These are phyloP conservation scores for Limnothrissa miodon DNA, from an alignment of 2,113 vertebrate species.

Conservation along the genomic window DNA sequence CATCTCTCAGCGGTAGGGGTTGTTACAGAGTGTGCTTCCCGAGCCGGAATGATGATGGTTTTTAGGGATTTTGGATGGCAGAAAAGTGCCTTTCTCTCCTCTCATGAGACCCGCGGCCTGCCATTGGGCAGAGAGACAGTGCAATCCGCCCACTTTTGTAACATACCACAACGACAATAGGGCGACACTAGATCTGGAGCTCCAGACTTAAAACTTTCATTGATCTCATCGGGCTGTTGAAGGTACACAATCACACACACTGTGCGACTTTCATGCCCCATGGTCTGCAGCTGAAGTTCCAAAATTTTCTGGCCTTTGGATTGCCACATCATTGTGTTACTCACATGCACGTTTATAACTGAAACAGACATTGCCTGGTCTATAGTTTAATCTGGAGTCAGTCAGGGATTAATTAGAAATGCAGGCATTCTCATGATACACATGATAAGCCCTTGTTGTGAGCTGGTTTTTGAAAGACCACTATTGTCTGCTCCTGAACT, in stretches of 20 bases:
- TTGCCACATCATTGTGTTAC: not conserved
- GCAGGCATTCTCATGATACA: not conserved
- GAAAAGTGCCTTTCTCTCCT: slow-evolving; percentile 79
- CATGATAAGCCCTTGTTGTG: not conserved
- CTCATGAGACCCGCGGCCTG: slow-evolving; percentile 79
- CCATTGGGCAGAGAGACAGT: slow-evolving; percentile 83
- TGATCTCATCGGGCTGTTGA: not conserved
- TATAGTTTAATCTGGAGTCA: not conserved
- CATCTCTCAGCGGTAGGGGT: slow-evolving; percentile 81
- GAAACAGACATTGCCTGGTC: not conserved
- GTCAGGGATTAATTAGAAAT: not conserved
- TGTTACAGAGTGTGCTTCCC: slow-evolving; percentile 74
- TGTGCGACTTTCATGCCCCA: not conserved
- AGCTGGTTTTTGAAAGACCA: not conserved
- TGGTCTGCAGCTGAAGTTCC: not conserved
- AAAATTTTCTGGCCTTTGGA: not conserved
- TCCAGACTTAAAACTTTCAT: slow-evolving; percentile 17
- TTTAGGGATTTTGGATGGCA: slow-evolving; percentile 81
- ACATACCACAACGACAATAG: slow-evolving; percentile 73
- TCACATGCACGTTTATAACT: not conserved
- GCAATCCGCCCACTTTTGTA: slow-evolving; percentile 82
- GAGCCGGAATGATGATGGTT: slow-evolving; percentile 79
- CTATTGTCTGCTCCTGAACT: not conserved
- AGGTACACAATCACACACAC: not conserved
- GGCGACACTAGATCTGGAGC: slow-evolving; percentile 61